Base-by-base conservation (phyloP, 2,113 vertebrate species). In the Steatornis caripensis region DNA sequence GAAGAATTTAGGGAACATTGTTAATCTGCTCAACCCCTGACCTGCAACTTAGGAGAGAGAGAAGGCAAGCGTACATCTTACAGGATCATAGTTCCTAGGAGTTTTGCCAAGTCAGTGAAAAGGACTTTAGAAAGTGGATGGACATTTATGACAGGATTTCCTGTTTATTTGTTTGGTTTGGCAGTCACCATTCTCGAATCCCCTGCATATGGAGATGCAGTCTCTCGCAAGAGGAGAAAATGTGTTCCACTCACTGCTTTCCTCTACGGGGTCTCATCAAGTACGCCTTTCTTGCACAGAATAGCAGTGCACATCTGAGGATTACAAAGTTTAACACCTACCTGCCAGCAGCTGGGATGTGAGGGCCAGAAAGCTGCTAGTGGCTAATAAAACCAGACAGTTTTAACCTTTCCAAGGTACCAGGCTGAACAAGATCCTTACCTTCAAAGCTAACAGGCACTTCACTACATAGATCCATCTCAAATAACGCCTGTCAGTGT, bases 121-220 rank as follows among this genome's bases (percentile, higher is more conserved):
- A 93, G 53, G 58, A 36, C n/a, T 53, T 87, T 24, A 29, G 48
- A 79, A 90, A 90, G 39, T 82, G 9, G 1, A 41, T 80, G 36
- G 71, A 69, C 2, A 1, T 72, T 65, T n/a, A 32, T 43, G 49
- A 69, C 49, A 72, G 74, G 48, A 88, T 94, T 94, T 95, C 88
- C 90, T 90, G 58, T 77, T 70, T 54, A 17, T 61, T 91, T 80
- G 65, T 75, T 96, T 77, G 41, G 53, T 88, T 94, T 93, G 90
- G 53, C 78, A 83, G 27, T 78, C 4, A 2, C 51, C 36, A 1
- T 91, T 90, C 34, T 55, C 69, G 36, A 88, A 68, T 88, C 41
- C 19, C 48, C 27, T 45, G 19, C 20, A 4, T 37, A n/a, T 19
- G 27, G 45, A 76, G n/a, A 49, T 15, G 11, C 1, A 1, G 21